These are phyloP conservation scores for Pollimyrus isidori DNA, from an alignment of 2,113 vertebrate species.

Conservation along the genomic window DNA sequence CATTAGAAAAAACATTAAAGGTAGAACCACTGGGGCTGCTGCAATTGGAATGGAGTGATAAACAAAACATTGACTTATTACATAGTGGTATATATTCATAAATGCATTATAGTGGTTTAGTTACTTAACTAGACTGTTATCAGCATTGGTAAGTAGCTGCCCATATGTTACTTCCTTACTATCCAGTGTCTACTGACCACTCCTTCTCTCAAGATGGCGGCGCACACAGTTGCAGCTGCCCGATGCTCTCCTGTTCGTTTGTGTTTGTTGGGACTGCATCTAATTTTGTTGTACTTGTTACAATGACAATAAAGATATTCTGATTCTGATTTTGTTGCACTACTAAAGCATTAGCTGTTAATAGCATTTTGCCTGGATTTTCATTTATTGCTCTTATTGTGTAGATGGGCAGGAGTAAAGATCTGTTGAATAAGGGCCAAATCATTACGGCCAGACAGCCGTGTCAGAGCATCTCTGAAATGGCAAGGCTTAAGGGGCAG, in stretches of 20 bases:
- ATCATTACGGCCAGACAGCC: not conserved
- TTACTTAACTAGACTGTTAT: not conserved
- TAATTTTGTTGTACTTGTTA: too few species aligned
- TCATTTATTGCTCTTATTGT: not conserved
- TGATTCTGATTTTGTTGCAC: not conserved
- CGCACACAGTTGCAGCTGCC: too few species aligned
- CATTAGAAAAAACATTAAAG: slow-evolving; percentile 1
- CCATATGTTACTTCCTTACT: not conserved
- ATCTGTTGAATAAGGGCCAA: not conserved
- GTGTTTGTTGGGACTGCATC: too few species aligned
- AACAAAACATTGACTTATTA: not conserved
- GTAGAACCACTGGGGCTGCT: not conserved
- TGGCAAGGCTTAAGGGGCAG: not conserved
- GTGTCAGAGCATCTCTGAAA: not conserved
- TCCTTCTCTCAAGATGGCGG: too few species aligned
- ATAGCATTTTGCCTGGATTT: not conserved
- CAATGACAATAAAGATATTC: too few species aligned
- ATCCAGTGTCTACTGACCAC: not conserved
- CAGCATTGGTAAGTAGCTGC: not conserved
- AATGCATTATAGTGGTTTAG: not conserved
- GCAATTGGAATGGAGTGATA: not conserved
- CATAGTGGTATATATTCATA: not conserved
- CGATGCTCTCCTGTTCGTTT: too few species aligned
- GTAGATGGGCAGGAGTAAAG: not conserved
- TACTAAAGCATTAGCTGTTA: not conserved